A percentile compares a stretch with the other conserved stretches of the same genome.
Evolutionary conservation across 2,888 invertebrate species (phyloP).

Genomic region (Amphipyra tragopoginis): DNA sequence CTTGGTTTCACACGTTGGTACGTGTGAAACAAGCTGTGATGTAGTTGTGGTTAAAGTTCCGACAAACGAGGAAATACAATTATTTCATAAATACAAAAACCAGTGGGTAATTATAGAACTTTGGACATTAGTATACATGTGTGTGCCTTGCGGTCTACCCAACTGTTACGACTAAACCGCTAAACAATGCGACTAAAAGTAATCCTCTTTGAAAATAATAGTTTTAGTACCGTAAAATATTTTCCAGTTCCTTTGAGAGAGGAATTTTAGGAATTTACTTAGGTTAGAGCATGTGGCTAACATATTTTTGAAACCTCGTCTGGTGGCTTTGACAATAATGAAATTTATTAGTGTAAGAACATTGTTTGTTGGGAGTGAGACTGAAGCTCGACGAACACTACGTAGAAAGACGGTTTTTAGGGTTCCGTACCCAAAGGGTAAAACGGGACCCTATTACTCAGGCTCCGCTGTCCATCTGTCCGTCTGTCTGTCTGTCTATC

Average conservation of each 20-base stretch:
- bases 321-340: conserved; percentile 1
- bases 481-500: too few species aligned
- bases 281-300: background rate
- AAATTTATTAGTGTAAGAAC: too few species aligned
- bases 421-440: too few species aligned
- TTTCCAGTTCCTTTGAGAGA: conserved; percentile 22
- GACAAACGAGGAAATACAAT: background rate
- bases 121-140: background rate
- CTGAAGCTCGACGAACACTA: too few species aligned
- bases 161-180: background rate
- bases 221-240: conserved; percentile 22
- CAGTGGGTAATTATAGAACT: background rate
- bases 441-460: too few species aligned
- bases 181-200: conserved; percentile 20
- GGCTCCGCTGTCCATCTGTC: too few species aligned
- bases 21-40: too few species aligned
- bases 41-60: too few species aligned
- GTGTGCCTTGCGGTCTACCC: conserved; percentile 8
- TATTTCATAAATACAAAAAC: background rate
- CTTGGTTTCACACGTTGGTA: too few species aligned
- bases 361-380: too few species aligned
- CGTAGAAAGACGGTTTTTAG: too few species aligned
- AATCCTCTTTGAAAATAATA: conserved; percentile 31
- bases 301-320: conserved; percentile 9
- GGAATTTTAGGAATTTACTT: conserved; percentile 19